phyloP scores from a whole-genome alignment of 2,797 vertebrate species.

The Nannoperca australis region DNA sequence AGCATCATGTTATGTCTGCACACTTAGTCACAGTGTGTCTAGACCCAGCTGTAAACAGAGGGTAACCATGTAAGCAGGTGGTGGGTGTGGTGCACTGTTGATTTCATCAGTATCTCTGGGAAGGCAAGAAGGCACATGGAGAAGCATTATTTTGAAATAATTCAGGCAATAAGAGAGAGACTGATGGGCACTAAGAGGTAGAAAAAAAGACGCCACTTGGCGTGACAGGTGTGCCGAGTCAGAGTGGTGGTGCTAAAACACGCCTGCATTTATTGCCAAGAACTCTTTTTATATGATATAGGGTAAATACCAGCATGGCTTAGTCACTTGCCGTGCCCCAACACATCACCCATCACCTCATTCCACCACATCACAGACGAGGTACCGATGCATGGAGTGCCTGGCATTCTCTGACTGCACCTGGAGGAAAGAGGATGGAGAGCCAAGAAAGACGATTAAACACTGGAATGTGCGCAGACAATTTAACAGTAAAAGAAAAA shows the following conservation, averaged over 20 bases:
- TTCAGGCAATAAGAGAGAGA: slow-evolving; percentile 16
- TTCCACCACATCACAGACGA: slow-evolving; percentile 66
- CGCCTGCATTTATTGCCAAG: slow-evolving; percentile 21
- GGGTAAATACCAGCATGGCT: slow-evolving; percentile 48
- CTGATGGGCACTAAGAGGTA: too few relatives aligned
- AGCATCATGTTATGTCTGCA: slow-evolving; percentile 31
- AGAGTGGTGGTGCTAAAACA: slow-evolving; percentile 2
- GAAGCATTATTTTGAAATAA: slow-evolving; percentile 17
- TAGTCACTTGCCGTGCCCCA: slow-evolving; percentile 59
- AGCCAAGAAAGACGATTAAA: slow-evolving; percentile 31
- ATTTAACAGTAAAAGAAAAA: not conserved
- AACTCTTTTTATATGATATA: slow-evolving; percentile 1
- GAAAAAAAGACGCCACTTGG: not conserved
- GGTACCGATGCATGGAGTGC: slow-evolving; percentile 48
- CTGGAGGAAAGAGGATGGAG: slow-evolving; percentile 35
- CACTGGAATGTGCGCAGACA: slow-evolving; percentile 11
- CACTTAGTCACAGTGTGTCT: slow-evolving; percentile 27
- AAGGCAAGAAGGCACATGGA: slow-evolving; percentile 17
- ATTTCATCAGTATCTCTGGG: slow-evolving; percentile 35
- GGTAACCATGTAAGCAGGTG: slow-evolving; percentile 51
- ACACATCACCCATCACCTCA: slow-evolving; percentile 48
- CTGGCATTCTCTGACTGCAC: slow-evolving; percentile 47
- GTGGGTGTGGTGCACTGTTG: slow-evolving; percentile 20
- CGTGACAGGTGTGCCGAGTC: not conserved
- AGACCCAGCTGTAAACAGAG: slow-evolving; percentile 52